These are phyloP conservation scores for Drosophila nigrodunni DNA, from an alignment of 1,140 invertebrate genomes.

Conservation along the genomic window DNA sequence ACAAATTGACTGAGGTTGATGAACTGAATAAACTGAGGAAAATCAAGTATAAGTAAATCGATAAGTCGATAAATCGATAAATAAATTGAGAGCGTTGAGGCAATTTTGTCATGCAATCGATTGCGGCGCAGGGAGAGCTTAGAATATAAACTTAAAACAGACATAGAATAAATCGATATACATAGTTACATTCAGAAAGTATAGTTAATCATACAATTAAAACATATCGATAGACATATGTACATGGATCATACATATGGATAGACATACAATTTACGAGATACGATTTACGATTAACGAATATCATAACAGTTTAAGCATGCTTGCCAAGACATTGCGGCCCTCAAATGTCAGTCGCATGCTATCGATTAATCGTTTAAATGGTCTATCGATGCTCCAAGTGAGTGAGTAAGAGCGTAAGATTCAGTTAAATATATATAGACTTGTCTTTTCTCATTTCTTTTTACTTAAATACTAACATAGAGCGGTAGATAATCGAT, in stretches of 20 bases:
- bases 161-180: conserved; percentile 16
- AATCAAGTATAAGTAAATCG: background rate
- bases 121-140: conserved; percentile 42
- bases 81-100: conserved; percentile 29
- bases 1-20: conserved; percentile 5
- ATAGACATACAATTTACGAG: conserved; percentile 9
- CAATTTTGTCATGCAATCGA: conserved; percentile 34
- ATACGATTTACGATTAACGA: background rate
- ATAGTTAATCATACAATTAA: background rate
- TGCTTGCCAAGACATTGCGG: conserved; percentile 48
- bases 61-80: background rate
- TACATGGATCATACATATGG: conserved; percentile 6
- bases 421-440: conserved; percentile 4
- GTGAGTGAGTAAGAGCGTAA: conserved; percentile 30
- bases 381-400: conserved; percentile 36
- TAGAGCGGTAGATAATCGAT: conserved; percentile 29
- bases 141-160: conserved; percentile 46
- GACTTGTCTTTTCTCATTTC: background rate
- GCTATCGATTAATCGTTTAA: conserved; percentile 47
- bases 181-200: conserved; percentile 14
- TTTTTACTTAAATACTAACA: conserved; percentile 31
- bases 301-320: conserved; percentile 25
- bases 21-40: conserved; percentile 12
- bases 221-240: conserved; percentile 28
- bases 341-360: conserved; percentile 42